Conservation (phyloP, 2,888 invertebrate genomes). For the Drosophila rubida region DNA sequence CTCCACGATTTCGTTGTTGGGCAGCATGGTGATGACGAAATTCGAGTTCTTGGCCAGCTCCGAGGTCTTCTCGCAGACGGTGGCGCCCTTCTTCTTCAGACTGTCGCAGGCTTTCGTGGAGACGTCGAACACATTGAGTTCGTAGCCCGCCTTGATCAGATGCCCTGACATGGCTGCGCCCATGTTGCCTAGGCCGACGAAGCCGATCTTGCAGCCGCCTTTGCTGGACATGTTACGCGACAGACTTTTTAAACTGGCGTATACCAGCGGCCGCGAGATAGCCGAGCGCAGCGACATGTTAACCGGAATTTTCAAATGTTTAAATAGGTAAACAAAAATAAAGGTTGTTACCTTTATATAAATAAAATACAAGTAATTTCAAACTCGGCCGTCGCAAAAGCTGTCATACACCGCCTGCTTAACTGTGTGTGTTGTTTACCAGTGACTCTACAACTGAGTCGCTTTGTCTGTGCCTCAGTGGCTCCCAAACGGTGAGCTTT, state of each 20-base stretch:
- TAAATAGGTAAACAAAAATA: too few species aligned
- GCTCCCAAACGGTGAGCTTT: constrained; percentile 11
- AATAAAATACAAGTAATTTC: too few species aligned
- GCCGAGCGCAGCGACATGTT: constrained; percentile 81
- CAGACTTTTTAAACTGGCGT: constrained; percentile 74
- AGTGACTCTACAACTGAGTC: constrained; percentile 1
- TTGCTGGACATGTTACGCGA: constrained; percentile 83
- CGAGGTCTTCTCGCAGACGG: constrained; percentile 89
- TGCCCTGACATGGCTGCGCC: constrained; percentile 99
- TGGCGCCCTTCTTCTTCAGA: constrained; percentile 90
- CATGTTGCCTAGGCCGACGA: constrained; percentile 99
- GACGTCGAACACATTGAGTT: constrained; percentile 93
- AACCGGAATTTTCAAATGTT: too few species aligned
- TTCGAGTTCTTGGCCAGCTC: constrained; percentile 92
- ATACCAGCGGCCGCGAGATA: constrained; percentile 69
- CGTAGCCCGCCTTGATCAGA: constrained; percentile 93
- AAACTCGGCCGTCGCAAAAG: too few species aligned
- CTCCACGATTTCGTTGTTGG: constrained; percentile 95
- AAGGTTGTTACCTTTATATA: too few species aligned
- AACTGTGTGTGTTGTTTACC: constrained; percentile 12
- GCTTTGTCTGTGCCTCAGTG: not conserved
- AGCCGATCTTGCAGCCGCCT: constrained; percentile 88
- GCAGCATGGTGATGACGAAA: constrained; percentile 96
- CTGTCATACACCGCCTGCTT: constrained; percentile 1
- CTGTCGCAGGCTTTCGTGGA: constrained; percentile 88